phyloP scores from a whole-genome alignment of 2,888 invertebrate species.

The Ophonus ardosiacus region DNA sequence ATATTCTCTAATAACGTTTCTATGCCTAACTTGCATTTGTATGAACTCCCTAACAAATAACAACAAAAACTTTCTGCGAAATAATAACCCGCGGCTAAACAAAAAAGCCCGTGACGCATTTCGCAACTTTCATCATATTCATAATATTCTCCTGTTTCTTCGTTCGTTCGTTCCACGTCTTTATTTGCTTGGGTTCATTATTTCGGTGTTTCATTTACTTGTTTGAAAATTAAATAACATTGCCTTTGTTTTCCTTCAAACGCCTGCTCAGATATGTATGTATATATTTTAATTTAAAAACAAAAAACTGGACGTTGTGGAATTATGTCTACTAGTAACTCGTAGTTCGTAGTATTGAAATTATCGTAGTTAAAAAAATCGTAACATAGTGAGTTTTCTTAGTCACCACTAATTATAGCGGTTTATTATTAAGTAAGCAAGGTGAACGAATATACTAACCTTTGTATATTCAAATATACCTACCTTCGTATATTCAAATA shows the following conservation, averaged over 20 bases:
- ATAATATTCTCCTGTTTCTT: background rate
- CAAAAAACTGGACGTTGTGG: too few relatives aligned
- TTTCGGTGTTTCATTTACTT: constrained; percentile 28
- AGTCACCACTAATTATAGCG: too few relatives aligned
- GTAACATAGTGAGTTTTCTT: too few relatives aligned
- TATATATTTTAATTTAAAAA: too few relatives aligned
- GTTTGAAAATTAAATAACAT: constrained; percentile 9
- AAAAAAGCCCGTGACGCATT: constrained; percentile 6
- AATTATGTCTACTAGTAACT: too few relatives aligned
- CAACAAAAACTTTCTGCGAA: constrained; percentile 2
- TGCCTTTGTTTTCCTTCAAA: constrained; percentile 1
- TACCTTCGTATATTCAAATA: too few relatives aligned
- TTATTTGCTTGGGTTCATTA: constrained; percentile 2
- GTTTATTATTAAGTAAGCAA: too few relatives aligned
- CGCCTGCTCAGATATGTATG: background rate
- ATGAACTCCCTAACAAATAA: background rate
- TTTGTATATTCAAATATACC: too few relatives aligned
- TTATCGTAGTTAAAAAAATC: too few relatives aligned
- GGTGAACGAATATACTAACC: too few relatives aligned
- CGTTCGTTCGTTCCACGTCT: background rate
- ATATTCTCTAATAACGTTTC: background rate
- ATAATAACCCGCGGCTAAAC: constrained; percentile 1
- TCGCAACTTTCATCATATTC: constrained; percentile 11
- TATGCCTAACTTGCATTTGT: constrained; percentile 1
- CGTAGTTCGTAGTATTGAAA: too few relatives aligned